Percentiles rank a stretch among this genome's conserved stretches.
phyloP scores from a whole-genome alignment of 2,113 vertebrate species.

The Tamias sibiricus region DNA sequence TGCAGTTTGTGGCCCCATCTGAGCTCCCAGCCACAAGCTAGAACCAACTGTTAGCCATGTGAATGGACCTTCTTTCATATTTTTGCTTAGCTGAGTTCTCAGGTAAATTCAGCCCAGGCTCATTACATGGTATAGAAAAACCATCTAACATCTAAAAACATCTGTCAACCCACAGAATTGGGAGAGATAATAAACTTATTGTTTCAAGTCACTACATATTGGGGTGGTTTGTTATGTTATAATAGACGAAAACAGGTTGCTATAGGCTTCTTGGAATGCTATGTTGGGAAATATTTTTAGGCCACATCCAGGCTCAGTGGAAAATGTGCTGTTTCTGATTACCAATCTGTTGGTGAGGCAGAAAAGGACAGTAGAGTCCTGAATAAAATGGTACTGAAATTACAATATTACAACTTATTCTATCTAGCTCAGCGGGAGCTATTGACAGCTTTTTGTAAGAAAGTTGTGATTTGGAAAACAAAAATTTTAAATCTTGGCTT shows the following conservation, averaged over 20 bases:
- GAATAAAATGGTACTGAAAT: constrained; percentile 10
- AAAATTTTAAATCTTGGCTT: constrained; percentile 30
- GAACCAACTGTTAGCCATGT: background rate
- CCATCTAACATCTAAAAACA: background rate
- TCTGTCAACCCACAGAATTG: background rate
- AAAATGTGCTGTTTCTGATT: background rate
- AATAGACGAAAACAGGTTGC: background rate
- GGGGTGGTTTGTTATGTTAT: background rate
- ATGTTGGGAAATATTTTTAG: constrained; percentile 15
- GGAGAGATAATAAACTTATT: constrained; percentile 22
- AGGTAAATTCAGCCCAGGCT: background rate
- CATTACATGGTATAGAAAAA: background rate
- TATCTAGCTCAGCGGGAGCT: background rate
- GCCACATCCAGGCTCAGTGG: background rate
- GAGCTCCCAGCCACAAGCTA: background rate
- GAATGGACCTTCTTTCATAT: background rate
- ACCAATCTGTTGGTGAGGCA: background rate
- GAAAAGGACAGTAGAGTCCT: background rate
- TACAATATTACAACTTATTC: background rate
- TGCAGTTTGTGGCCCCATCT: background rate
- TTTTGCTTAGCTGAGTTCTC: background rate
- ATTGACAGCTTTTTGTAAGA: constrained; percentile 22
- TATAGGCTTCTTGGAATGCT: background rate
- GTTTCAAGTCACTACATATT: background rate
- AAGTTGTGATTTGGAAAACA: constrained; percentile 41